Evolutionary conservation across 2,888 invertebrate genomes (phyloP).

Genomic region (Caenorhabditis angaria): DNA sequence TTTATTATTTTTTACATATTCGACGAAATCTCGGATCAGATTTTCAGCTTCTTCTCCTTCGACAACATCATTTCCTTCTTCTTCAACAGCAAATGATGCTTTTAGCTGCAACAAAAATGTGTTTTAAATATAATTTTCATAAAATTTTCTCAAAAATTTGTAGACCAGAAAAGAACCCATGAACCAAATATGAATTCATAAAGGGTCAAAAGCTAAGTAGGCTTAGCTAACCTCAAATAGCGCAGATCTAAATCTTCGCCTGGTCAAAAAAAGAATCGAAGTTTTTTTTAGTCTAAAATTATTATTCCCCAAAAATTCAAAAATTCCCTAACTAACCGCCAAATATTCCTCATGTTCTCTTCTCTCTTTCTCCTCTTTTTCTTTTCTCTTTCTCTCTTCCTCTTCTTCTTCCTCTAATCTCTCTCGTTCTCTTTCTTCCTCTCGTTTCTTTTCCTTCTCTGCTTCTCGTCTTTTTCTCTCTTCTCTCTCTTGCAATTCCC

Average conservation of each 20-base stretch:
- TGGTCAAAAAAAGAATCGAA: too few relatives aligned
- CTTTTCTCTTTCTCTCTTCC: conserved; percentile 56
- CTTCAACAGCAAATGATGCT: conserved; percentile 67
- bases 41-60: conserved; percentile 68
- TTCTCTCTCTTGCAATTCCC: conserved; percentile 67
- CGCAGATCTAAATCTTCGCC: too few relatives aligned
- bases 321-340: conserved; percentile 45
- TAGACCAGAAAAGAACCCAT: too few relatives aligned
- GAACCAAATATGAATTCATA: too few relatives aligned
- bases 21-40: conserved; percentile 64
- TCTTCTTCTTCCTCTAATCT: conserved; percentile 55
- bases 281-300: too few relatives aligned
- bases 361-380: conserved; percentile 66
- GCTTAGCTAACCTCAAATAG: too few relatives aligned
- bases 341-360: conserved; percentile 70
- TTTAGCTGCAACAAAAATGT: conserved; percentile 58
- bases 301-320: conserved; percentile 5
- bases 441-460: conserved; percentile 61
- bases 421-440: conserved; percentile 58
- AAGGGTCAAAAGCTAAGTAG: too few relatives aligned
- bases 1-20: conserved; percentile 66
- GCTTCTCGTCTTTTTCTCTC: conserved; percentile 65
- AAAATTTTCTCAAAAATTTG: too few relatives aligned
- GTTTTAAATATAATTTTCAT: conserved; percentile 1
- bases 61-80: conserved; percentile 68